A percentile compares a stretch with the other conserved stretches of the same genome.
Evolutionary conservation across 2,113 vertebrate species (phyloP).

Genomic region (Bubo blakistoni): DNA sequence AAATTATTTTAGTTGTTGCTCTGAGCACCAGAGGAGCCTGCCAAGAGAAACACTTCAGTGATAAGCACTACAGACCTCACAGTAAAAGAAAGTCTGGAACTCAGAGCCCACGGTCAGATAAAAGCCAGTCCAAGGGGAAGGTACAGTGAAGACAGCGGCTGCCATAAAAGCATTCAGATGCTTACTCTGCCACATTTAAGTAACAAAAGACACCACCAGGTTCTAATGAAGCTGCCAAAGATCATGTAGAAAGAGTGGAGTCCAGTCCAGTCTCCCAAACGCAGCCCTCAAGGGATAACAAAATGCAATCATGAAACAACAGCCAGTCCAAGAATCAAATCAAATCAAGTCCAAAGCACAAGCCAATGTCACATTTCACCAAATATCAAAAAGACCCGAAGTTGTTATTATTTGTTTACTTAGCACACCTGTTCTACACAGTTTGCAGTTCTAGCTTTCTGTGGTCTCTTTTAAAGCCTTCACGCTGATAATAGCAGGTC

Average conservation of each 20-base stretch:
- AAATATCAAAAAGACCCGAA: background rate
- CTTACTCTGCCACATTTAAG: background rate
- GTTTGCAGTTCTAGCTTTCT: background rate
- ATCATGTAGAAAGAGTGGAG: background rate
- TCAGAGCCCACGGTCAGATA: background rate
- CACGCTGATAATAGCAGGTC: background rate
- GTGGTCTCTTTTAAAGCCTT: background rate
- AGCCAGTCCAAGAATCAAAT: background rate
- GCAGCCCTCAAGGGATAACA: background rate
- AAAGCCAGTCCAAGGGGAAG: background rate
- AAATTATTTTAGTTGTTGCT: background rate
- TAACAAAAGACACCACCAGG: background rate
- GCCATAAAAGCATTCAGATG: background rate
- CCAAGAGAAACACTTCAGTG: background rate
- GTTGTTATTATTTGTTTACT: background rate
- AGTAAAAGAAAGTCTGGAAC: background rate
- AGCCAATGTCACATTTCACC: background rate
- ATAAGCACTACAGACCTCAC: background rate
- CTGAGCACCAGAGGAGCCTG: background rate
- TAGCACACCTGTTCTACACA: background rate
- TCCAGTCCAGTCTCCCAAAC: background rate
- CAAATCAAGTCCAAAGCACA: background rate
- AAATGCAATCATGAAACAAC: background rate
- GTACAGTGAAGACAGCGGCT: background rate
- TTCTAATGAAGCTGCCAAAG: background rate